A percentile compares a stretch with the other conserved stretches of the same genome.
These are phyloP conservation scores for Cantharis lateralis DNA, from an alignment of 2,888 invertebrate species.

Conservation along the genomic window DNA sequence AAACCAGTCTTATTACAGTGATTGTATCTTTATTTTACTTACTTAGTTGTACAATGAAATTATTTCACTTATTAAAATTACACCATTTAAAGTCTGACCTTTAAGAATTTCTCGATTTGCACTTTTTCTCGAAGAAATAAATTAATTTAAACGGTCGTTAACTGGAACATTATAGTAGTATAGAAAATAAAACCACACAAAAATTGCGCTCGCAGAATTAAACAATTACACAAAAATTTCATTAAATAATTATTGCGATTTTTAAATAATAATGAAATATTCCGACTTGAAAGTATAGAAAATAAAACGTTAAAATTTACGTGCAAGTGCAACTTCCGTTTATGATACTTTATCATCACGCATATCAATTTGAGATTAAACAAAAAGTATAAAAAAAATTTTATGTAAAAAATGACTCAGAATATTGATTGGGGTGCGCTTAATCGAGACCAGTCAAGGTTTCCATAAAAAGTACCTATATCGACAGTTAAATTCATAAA, in stretches of 20 bases:
- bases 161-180: background rate
- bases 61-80: background rate
- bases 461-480: background rate
- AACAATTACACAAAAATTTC: background rate
- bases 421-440: background rate
- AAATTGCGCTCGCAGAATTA: background rate
- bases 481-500: background rate
- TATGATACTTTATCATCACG: background rate
- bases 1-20: constrained; percentile 24
- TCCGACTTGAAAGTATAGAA: background rate
- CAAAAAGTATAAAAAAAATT: background rate
- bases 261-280: background rate
- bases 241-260: too few species aligned
- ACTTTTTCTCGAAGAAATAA: background rate
- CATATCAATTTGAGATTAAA: background rate
- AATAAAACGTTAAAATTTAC: background rate
- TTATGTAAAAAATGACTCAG: background rate
- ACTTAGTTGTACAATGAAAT: background rate
- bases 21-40: constrained; percentile 25
- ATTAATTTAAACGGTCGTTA: background rate
- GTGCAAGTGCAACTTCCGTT: background rate
- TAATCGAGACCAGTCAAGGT: background rate
- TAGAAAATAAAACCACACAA: background rate
- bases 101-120: background rate
- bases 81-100: background rate